Evolutionary conservation across 2,113 vertebrate species (phyloP), one percentile per base, ranked within the genome.

Genomic region (Rhinopomastus cyanomelas): DNA sequence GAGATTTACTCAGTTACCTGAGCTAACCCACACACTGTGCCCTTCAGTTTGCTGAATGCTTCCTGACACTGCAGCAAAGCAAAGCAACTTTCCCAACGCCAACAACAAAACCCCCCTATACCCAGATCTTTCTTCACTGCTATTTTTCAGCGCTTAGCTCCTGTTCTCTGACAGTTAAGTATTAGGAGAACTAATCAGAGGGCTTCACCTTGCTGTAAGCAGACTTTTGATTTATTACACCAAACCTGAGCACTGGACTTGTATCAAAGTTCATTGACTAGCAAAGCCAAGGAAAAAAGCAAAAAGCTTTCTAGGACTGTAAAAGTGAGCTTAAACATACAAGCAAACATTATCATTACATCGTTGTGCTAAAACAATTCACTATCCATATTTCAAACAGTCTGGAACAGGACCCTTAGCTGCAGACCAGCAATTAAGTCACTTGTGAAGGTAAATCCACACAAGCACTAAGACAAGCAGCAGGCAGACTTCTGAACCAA

Each of bases 121-220:
- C 71, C 65, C 72, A 26, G 29, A 68, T 85, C 74, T 76, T 76
- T 60, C 62, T 59, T 57, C 55, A 15, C 53, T 46, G 59, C 25
- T 30, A 5, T 49, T 94, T 93, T 94, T 90, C 39, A 62, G 25
- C 37, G 44, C 29, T 71, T 74, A 78, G 93, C 67, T 73, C 51
- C 81, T 87, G 89, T 49, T 91, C 81, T 68, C 79, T 85, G 64
- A 66, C 88, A 95, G 88, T 48, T 78, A 64, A 71, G 82, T 85
- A 60, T 16, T 49, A 65, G 61, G 64, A 85, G 71, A 94, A 88
- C 15, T 79, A 75, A 82, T 53, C 37, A 65, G 49, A 72, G 34
- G 37, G 93, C 67, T 64, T 76, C 67, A 67, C 16, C 37, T 66
- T 0, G 4, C 77, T 91, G 78, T 22, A 81, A 94, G 87, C 2